A percentile compares a stretch with the other conserved stretches of the same genome.
Evolutionary conservation across 2,113 vertebrate genomes (phyloP).

Genomic region (Setophaga coronata): DNA sequence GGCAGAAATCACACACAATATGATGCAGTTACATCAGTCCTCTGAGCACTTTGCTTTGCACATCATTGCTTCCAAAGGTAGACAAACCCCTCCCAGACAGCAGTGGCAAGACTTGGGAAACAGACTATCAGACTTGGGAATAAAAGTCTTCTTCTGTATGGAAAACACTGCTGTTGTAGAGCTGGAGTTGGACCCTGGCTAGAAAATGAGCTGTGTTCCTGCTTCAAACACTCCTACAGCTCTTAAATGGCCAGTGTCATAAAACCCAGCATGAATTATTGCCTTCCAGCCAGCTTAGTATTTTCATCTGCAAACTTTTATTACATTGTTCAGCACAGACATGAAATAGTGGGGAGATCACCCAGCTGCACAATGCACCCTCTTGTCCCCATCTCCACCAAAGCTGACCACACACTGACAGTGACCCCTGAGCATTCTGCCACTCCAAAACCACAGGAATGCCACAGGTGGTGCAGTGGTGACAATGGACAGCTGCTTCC

Average conservation of each 20-base stretch:
- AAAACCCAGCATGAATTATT: conserved; percentile 65
- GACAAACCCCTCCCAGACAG: neutral
- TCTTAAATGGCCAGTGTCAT: conserved; percentile 52
- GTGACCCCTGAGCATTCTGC: neutral
- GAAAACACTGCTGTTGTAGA: neutral
- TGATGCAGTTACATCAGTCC: neutral
- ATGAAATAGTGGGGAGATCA: conserved; percentile 50
- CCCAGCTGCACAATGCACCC: neutral
- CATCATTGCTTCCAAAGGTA: conserved; percentile 25
- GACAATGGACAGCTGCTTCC: neutral
- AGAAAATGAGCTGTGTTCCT: neutral
- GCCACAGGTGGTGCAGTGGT: neutral
- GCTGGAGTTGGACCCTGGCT: conserved; percentile 8
- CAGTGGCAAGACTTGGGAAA: neutral
- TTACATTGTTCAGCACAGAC: conserved; percentile 46
- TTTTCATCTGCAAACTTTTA: conserved; percentile 72
- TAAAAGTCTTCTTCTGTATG: neutral
- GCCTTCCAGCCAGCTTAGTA: conserved; percentile 56
- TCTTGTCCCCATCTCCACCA: conserved; percentile 29
- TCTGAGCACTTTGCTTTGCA: neutral
- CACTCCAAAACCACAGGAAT: neutral
- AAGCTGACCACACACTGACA: neutral
- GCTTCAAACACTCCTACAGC: conserved; percentile 33
- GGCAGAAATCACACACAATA: neutral
- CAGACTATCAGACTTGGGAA: neutral